Base-by-base conservation (phyloP, 2,797 vertebrate species). In the Sebastes jordani region DNA sequence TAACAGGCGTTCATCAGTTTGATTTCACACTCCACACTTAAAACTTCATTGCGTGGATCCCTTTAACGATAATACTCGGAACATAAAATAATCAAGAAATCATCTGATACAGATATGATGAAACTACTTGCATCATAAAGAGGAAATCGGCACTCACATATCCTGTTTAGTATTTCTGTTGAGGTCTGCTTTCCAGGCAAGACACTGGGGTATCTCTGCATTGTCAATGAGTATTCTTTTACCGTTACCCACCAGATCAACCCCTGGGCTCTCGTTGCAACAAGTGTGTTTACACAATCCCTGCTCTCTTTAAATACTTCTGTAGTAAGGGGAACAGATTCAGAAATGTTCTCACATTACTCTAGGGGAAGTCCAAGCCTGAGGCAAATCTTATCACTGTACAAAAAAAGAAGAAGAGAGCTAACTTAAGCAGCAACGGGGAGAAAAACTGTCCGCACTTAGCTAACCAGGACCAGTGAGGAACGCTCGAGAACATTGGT, bases 261-360 rank as follows among this genome's bases (percentile, higher is more conserved):
- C 67, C 71, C 78, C 7, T 25, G 36, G 63, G 75, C 60, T 65
- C n/a, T 67, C 42, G 27, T 22, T 52, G 32, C 36, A 62, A 58
- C 42, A 11, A 52, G 23, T 69, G n/a, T 60, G 62, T 83, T 90
- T 83, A 84, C 42, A 78, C 30, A 69, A 82, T 82, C 80, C 16
- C 30, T 74, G 60, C 25, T 67, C 74, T 82, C 36, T 75, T 76
- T 64, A 86, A 84, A 81, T 84, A 86, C 59, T 71, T 71, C 14
- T 67, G 38, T 54, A 32, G 70, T 67, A 67, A 54, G 18, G 23
- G 54, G 42, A 54, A 78, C 29, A 25, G 4, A 81, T 87, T 60
- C 58, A 58, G 61, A 80, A 82, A 82, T 76, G 67, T 80, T 90
- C 68, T 13, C 78, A 83, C 71, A 74, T 78, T 71, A 72, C 84